Conservation (phyloP, 2,113 vertebrate species). For the Suricata suricatta region DNA sequence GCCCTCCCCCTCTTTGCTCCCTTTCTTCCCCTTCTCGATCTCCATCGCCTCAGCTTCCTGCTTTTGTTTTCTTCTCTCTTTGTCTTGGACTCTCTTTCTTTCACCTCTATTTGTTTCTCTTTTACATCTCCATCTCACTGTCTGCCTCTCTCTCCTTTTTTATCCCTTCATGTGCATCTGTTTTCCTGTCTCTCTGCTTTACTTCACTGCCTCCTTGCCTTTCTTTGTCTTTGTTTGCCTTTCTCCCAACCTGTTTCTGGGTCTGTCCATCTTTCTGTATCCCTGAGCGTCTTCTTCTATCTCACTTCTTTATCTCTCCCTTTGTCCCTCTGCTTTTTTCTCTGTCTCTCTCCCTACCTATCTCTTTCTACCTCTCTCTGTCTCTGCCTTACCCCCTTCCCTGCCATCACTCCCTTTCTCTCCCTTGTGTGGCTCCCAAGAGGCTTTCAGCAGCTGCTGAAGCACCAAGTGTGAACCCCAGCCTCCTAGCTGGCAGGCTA, state of each 20-base stretch:
- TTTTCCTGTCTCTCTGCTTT: neutral
- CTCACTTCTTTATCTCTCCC: neutral
- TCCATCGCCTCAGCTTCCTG: neutral
- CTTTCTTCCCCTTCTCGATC: neutral
- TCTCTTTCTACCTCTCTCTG: neutral
- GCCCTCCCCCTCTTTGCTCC: neutral
- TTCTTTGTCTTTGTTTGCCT: neutral
- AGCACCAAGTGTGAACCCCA: neutral
- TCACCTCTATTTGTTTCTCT: neutral
- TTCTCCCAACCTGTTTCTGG: neutral
- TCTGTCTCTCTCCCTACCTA: neutral
- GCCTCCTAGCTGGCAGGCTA: neutral
- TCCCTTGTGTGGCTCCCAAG: neutral
- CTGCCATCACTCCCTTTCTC: neutral
- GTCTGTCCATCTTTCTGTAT: neutral
- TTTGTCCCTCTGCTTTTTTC: neutral
- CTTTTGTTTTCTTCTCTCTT: neutral
- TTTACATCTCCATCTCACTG: neutral
- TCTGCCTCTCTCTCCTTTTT: neutral
- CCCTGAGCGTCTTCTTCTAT: neutral
- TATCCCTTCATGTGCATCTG: neutral
- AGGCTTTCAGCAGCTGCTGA: slow-evolving; percentile 6
- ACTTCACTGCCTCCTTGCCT: neutral
- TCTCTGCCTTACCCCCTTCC: neutral
- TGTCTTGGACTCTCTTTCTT: neutral